These are phyloP conservation scores for Rhogogaster chlorosoma DNA, from an alignment of 2,888 invertebrate genomes.

Conservation along the genomic window DNA sequence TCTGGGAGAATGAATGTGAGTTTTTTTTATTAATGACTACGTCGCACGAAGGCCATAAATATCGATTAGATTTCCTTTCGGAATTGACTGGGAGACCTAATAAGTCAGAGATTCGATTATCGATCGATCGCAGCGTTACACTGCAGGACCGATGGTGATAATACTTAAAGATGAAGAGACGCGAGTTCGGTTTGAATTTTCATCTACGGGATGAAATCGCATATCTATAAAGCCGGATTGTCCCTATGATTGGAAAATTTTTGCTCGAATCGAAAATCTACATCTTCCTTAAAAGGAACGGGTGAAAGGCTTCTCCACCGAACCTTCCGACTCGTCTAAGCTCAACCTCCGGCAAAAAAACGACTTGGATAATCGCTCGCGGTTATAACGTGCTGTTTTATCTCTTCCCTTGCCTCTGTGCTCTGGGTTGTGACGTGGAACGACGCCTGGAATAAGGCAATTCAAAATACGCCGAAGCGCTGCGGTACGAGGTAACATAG, in stretches of 20 bases:
- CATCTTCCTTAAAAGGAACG: background rate
- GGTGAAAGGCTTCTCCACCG: background rate
- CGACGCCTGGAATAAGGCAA: constrained; percentile 15
- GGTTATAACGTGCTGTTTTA: background rate
- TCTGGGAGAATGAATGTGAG: background rate
- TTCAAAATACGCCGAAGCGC: background rate
- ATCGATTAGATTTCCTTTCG: constrained; percentile 28
- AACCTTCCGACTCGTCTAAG: background rate
- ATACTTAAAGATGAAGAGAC: background rate
- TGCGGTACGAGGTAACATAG: too few relatives aligned
- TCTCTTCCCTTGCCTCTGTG: background rate
- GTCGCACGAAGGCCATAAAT: constrained; percentile 24
- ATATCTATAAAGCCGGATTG: background rate
- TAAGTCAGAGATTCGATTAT: constrained; percentile 34
- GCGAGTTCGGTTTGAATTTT: constrained; percentile 1
- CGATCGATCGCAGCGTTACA: constrained; percentile 37
- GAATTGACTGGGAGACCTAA: constrained; percentile 14
- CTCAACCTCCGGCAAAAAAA: background rate
- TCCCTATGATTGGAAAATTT: background rate
- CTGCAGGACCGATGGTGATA: background rate
- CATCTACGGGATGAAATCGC: background rate
- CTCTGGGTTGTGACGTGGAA: background rate
- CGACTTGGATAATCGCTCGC: background rate
- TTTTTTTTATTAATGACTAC: background rate
- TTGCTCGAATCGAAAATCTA: background rate